Base-by-base conservation (phyloP, 92 coral and sea anemone species). In the Heliopora coerulea region DNA sequence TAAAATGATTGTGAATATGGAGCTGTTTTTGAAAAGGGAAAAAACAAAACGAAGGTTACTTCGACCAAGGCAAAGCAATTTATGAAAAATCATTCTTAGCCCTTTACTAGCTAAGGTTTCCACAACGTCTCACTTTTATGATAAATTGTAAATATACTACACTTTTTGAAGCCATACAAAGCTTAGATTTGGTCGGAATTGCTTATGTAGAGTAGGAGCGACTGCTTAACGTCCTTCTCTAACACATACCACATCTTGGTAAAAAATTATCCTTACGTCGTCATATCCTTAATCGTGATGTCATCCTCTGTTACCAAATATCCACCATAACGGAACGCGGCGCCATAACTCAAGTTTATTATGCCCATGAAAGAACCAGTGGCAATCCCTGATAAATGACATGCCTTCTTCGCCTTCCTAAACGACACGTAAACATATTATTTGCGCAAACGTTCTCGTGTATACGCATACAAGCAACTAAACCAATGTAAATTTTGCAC, bases 241-340 rank as follows among this genome's bases (percentile, higher is more conserved):
- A n/a, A n/a, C n/a, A n/a, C 42, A 37, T 37, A 37, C 42, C 4
- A 37, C 42, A 37, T 37, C 11, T 37, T 37, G 6, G 4, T n/a
- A n/a, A n/a, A 11, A 37, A 4, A 37, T 50, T 3, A 56, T 56
- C 13, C 74, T 27, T 67, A 67, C 74, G 33, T 67, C 74, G 46
- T 67, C 74, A 67, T 67, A 44, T 67, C 74, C n/a, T 31, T 49
- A 8, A 67, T 23, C 13, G 34, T 46, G 39, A 67, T 39, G 14
- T 67, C 74, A 0, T 32, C 33, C 46, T 67, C 58, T 67, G 39
- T 49, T 23, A 74, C 68, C 52, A 74, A 42, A 21, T 67, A 46
- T 9, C 74, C 74, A 42, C 58, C 74, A 28, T 42, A 28, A 49
- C 74, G 74, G 28, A 67, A 67, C 3, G 57, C 59, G 0, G 54